Evolutionary conservation across 2,888 invertebrate species (phyloP).

Genomic region (Cylindroiulus punctatus): DNA sequence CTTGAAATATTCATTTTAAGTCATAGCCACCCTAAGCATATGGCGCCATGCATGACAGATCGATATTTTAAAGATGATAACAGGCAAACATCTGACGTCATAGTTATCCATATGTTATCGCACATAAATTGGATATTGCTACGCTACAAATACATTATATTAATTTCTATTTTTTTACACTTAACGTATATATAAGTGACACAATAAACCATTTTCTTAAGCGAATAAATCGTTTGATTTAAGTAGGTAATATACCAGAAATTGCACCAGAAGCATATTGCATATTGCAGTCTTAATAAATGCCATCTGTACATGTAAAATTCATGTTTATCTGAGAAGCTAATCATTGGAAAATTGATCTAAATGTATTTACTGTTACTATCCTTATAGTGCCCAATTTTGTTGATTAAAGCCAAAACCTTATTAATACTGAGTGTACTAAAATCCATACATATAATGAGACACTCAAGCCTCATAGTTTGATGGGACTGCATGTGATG

Average conservation of each 20-base stretch:
- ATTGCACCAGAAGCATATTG: no score
- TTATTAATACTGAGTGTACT: no score
- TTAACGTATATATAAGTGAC: neutral
- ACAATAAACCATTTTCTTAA: neutral
- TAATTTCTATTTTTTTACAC: neutral
- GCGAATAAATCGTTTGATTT: no score
- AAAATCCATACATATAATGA: no score
- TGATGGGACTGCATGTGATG: no score
- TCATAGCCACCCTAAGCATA: neutral
- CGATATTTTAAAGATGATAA: conserved; percentile 26
- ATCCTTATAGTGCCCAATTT: neutral
- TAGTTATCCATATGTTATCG: neutral
- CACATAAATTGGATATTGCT: neutral
- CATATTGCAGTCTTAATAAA: no score
- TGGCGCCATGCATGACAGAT: neutral
- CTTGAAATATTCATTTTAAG: neutral
- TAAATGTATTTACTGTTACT: neutral
- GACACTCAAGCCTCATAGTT: no score
- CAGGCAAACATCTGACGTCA: neutral
- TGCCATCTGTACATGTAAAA: neutral
- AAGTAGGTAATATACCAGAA: neutral
- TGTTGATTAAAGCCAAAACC: neutral
- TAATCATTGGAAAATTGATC: neutral
- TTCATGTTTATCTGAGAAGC: neutral
- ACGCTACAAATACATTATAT: neutral